Percentiles rank a stretch among this genome's conserved stretches.
phyloP scores from a whole-genome alignment of 2,888 invertebrate genomes.

The Nephrocerus scutellatus region DNA sequence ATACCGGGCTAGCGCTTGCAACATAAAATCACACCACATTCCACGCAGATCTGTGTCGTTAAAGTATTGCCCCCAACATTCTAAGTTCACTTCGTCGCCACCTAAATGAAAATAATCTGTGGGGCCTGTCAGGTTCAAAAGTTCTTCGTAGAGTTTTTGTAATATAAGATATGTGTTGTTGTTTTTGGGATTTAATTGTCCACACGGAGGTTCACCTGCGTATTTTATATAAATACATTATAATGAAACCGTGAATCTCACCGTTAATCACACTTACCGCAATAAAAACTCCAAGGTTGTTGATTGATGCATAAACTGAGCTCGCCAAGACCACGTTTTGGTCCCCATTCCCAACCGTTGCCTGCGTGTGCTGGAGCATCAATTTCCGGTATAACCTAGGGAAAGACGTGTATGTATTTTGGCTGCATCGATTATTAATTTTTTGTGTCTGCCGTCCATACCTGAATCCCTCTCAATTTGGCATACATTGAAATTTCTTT shows the following conservation, averaged over 20 bases:
- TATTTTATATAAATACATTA: constrained; percentile 2
- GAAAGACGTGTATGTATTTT: constrained; percentile 28
- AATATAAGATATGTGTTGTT: constrained; percentile 67
- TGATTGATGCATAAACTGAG: constrained; percentile 74
- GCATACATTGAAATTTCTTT: constrained; percentile 69
- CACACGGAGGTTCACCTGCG: constrained; percentile 70
- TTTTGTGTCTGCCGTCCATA: constrained; percentile 51
- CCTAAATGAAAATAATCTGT: constrained; percentile 77
- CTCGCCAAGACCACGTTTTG: constrained; percentile 66
- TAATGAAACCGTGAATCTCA: background rate
- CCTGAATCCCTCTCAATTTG: constrained; percentile 72
- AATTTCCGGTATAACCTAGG: constrained; percentile 78
- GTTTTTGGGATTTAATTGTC: constrained; percentile 76
- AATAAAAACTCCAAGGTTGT: constrained; percentile 71
- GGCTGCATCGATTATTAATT: background rate
- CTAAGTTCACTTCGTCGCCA: constrained; percentile 61
- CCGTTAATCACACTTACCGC: constrained; percentile 48
- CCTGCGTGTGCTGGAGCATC: constrained; percentile 88
- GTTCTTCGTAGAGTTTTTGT: constrained; percentile 67
- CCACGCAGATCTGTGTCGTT: constrained; percentile 71
- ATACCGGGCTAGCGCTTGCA: constrained; percentile 53
- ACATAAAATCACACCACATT: constrained; percentile 72
- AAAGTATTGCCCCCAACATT: constrained; percentile 69
- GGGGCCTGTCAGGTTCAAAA: constrained; percentile 65
- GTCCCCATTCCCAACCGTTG: constrained; percentile 80